Percentiles rank a stretch among this genome's conserved stretches.
These are phyloP conservation scores for Euproctis similis DNA, from an alignment of 2,888 invertebrate genomes.

Conservation along the genomic window DNA sequence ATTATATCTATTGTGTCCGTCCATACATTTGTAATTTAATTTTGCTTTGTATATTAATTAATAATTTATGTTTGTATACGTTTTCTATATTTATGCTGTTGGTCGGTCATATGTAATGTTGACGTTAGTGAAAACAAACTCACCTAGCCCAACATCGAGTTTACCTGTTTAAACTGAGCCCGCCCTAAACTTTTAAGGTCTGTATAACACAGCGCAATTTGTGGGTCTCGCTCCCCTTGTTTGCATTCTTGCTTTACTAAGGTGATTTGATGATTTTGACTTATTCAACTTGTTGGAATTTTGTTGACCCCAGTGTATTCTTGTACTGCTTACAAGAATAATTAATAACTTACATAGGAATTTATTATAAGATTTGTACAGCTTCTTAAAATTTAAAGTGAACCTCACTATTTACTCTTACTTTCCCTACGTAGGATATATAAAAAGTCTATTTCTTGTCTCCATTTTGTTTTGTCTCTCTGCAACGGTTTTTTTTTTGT, in stretches of 20 bases:
- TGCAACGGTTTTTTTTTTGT: too few species aligned
- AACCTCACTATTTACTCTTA: too few species aligned
- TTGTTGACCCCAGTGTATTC: conserved; percentile 31
- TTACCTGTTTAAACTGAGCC: conserved; percentile 67
- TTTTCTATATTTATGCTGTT: conserved; percentile 32
- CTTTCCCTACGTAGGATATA: too few species aligned
- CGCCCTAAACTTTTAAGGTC: conserved; percentile 71
- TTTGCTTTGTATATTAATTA: too few species aligned
- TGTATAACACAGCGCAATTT: conserved; percentile 70
- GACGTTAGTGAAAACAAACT: conserved; percentile 65
- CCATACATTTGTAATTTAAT: too few species aligned
- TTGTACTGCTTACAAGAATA: conserved; percentile 28
- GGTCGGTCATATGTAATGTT: conserved; percentile 48
- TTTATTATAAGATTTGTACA: conserved; percentile 19
- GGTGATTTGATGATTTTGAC: conserved; percentile 75
- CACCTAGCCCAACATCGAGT: conserved; percentile 53
- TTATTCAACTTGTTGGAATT: conserved; percentile 61
- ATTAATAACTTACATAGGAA: conserved; percentile 20
- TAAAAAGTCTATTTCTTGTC: too few species aligned
- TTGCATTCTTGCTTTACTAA: conserved; percentile 65
- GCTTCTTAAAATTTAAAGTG: too few species aligned
- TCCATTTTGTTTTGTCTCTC: too few species aligned
- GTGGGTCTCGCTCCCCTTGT: conserved; percentile 64
- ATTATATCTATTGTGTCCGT: too few species aligned
- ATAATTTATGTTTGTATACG: too few species aligned